These are phyloP conservation scores for Hyperoodon ampullatus DNA, from an alignment of 2,113 vertebrate species.

Conservation along the genomic window DNA sequence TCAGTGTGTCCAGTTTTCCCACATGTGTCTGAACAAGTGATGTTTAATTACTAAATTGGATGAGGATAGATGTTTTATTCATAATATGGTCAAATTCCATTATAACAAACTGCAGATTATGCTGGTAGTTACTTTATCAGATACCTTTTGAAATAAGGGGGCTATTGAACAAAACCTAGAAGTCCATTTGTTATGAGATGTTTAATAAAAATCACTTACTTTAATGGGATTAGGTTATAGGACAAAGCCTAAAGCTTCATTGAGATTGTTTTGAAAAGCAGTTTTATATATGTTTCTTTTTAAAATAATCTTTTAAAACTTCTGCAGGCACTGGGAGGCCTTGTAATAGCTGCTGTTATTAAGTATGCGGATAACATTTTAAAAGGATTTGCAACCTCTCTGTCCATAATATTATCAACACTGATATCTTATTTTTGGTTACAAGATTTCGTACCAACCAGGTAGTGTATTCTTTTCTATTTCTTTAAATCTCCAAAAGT, in stretches of 20 bases:
- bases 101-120: neutral
- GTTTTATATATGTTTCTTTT: neutral
- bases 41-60: constrained; percentile 1
- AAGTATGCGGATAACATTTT: constrained; percentile 99
- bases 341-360: constrained; percentile 98
- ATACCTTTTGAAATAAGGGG: neutral
- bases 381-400: constrained; percentile 98
- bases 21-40: neutral
- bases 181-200: neutral
- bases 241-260: constrained; percentile 6
- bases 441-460: constrained; percentile 95
- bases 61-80: neutral
- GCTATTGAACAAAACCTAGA: neutral
- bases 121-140: neutral
- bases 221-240: neutral
- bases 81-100: neutral
- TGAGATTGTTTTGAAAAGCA: constrained; percentile 26
- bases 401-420: constrained; percentile 98
- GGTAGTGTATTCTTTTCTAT: constrained; percentile 84
- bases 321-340: constrained; percentile 95
- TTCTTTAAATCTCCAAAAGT: neutral
- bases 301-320: constrained; percentile 69
- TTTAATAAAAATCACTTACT: neutral
- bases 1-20: neutral
- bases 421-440: constrained; percentile 98